phyloP scores from a whole-genome alignment of 2,888 invertebrate species.

The Drosophila melanosoma region DNA sequence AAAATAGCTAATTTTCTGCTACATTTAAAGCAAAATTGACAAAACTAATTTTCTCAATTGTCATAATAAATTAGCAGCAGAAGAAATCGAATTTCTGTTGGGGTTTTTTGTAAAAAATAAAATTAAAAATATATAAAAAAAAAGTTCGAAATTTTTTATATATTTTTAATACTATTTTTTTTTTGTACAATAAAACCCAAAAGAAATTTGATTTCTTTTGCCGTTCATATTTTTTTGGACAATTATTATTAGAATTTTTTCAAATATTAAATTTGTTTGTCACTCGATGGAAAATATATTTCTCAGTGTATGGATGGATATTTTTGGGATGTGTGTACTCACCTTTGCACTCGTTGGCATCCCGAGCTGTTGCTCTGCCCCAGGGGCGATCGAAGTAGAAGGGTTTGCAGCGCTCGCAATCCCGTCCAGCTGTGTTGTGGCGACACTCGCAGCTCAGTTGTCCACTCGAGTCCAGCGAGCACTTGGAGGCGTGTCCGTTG shows the following conservation, averaged over 20 bases:
- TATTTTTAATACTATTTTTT: not conserved
- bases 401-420: conserved; percentile 99
- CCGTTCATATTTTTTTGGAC: not conserved
- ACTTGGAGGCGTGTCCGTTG: conserved; percentile 98
- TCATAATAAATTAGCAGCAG: no score
- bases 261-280: not conserved
- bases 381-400: conserved; percentile 99
- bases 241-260: not conserved
- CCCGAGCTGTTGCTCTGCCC: conserved; percentile 97
- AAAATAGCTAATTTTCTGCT: not conserved
- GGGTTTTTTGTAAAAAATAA: no score
- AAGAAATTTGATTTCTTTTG: not conserved
- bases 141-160: not conserved
- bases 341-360: conserved; percentile 99
- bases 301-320: not conserved
- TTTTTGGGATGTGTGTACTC: conserved; percentile 83
- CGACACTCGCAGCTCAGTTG: conserved; percentile 96
- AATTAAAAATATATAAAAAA: not conserved
- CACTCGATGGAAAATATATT: not conserved
- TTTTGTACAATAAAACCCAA: not conserved
- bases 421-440: conserved; percentile 99
- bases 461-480: conserved; percentile 86
- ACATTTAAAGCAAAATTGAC: not conserved
- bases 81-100: no score
- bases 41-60: not conserved